Evolutionary conservation across 1,140 invertebrate genomes (phyloP).

Genomic region (Drosophila subobscura): DNA sequence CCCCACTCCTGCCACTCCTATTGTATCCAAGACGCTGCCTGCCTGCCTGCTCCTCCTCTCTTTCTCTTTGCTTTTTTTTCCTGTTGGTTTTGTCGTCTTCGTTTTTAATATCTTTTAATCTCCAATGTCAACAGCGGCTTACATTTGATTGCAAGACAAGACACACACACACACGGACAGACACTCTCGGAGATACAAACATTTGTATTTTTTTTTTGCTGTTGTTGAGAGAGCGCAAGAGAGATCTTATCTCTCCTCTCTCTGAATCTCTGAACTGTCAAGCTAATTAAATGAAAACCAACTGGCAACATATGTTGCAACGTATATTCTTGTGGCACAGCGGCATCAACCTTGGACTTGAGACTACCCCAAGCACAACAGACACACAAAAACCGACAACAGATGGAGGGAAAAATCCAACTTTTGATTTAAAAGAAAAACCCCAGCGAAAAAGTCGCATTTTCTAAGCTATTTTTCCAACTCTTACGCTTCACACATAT

Average conservation of each 20-base stretch:
- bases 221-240: neutral
- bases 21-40: conserved; percentile 53
- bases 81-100: conserved; percentile 67
- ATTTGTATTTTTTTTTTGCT: conserved; percentile 35
- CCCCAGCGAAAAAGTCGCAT: neutral
- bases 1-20: conserved; percentile 34
- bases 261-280: conserved; percentile 57
- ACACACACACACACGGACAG: conserved; percentile 39
- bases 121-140: conserved; percentile 81
- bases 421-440: conserved; percentile 23
- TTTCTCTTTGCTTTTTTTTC: conserved; percentile 40
- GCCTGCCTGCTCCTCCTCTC: conserved; percentile 11
- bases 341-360: conserved; percentile 36
- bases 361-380: conserved; percentile 45
- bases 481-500: conserved; percentile 14
- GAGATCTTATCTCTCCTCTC: conserved; percentile 60
- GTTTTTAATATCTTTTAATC: conserved; percentile 83
- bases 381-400: conserved; percentile 4
- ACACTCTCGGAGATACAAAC: conserved; percentile 29
- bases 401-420: conserved; percentile 22
- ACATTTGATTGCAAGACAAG: conserved; percentile 82
- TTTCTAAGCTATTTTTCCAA: conserved; percentile 2
- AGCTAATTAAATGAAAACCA: conserved; percentile 78
- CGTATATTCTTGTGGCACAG: neutral
- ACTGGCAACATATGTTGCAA: conserved; percentile 77